These are phyloP conservation scores for Unio delphinus DNA, from an alignment of 2,888 invertebrate genomes.

Conservation along the genomic window DNA sequence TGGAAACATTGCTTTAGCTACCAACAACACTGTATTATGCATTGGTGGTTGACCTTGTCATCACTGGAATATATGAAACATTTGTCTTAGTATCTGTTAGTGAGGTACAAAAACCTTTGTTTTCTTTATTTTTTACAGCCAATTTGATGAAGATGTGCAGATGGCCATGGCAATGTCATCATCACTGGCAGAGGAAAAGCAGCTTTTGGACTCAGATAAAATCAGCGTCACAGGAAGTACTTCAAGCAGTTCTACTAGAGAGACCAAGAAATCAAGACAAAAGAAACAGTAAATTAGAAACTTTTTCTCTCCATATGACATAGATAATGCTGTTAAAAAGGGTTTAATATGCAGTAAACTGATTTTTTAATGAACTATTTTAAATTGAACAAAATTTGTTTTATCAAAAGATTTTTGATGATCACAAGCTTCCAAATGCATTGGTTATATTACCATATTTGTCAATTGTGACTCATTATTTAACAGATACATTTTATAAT, in stretches of 20 bases:
- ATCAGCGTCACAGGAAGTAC: constrained; percentile 8
- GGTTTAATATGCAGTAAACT: no score
- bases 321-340: neutral
- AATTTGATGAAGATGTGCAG: constrained; percentile 57
- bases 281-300: constrained; percentile 21
- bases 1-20: no score
- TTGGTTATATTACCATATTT: no score
- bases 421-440: no score
- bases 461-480: neutral
- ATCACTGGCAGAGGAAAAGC: constrained; percentile 42
- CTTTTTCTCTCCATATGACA: neutral
- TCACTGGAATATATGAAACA: no score
- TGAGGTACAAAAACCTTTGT: neutral
- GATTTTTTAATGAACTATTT: no score
- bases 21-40: no score
- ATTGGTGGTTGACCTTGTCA: no score
- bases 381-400: no score
- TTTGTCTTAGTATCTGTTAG: neutral
- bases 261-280: constrained; percentile 18
- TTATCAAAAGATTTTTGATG: no score
- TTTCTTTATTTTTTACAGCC: constrained; percentile 7
- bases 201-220: constrained; percentile 6
- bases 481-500: neutral
- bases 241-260: neutral
- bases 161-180: constrained; percentile 60